These are phyloP conservation scores for Trinectes maculatus DNA, from an alignment of 2,113 vertebrate species.

Conservation along the genomic window DNA sequence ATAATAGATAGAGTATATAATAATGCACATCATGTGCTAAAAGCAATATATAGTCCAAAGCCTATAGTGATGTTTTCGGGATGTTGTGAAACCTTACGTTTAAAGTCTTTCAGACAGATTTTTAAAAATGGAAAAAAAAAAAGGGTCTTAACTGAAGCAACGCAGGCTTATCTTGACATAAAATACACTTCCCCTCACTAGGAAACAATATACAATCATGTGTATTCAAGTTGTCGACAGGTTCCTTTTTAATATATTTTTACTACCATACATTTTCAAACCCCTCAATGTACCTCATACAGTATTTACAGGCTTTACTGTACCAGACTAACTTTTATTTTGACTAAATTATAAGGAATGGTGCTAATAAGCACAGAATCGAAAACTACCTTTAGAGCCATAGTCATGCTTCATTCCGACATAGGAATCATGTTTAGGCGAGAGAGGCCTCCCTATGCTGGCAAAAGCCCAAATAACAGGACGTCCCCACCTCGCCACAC, in stretches of 20 bases:
- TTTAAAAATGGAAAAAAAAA: too few species aligned
- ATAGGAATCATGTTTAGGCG: slow-evolving; percentile 62
- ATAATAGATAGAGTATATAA: too few species aligned
- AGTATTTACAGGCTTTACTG: too few species aligned
- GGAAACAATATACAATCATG: background rate
- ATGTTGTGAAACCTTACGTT: too few species aligned
- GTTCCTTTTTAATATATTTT: background rate
- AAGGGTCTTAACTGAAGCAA: too few species aligned
- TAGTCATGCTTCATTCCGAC: slow-evolving; percentile 34
- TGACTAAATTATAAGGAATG: too few species aligned
- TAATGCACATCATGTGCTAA: too few species aligned
- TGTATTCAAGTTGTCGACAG: background rate
- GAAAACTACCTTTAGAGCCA: slow-evolving; percentile 33
- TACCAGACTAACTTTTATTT: too few species aligned
- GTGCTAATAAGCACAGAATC: slow-evolving; percentile 22
- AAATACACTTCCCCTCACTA: background rate
- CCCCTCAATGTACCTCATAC: background rate
- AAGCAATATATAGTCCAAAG: background rate
- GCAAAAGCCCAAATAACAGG: slow-evolving; percentile 56
- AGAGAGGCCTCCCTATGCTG: slow-evolving; percentile 52
- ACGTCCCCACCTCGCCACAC: slow-evolving; percentile 59
- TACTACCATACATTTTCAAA: background rate
- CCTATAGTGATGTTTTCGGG: too few species aligned
- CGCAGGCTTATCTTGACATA: too few species aligned
- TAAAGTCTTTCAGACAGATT: too few species aligned